Percentiles rank a stretch among this genome's conserved stretches.
Conservation (phyloP, 2,888 invertebrate species). For the Hydroisotoma schaefferi region DNA sequence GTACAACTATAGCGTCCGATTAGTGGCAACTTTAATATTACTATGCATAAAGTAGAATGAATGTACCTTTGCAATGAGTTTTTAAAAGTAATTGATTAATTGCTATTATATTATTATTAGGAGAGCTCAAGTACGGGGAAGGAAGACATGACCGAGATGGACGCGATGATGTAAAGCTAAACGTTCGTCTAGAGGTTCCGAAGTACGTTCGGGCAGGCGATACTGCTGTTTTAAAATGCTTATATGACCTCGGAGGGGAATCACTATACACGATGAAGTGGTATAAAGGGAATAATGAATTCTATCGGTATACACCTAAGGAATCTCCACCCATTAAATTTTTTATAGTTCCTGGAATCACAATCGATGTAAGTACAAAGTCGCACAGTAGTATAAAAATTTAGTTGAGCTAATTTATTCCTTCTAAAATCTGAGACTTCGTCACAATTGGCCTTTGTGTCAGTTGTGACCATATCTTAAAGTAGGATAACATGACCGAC, state of each 20-base stretch:
- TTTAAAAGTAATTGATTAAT: too few species aligned
- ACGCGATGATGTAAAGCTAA: conserved; percentile 21
- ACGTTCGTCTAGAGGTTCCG: conserved; percentile 37
- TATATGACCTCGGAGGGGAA: conserved; percentile 40
- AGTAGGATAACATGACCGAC: too few species aligned
- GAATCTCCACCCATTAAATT: conserved; percentile 46
- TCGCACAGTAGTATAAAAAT: too few species aligned
- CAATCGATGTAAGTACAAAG: conserved; percentile 47
- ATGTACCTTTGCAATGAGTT: not conserved
- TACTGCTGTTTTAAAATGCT: conserved; percentile 36
- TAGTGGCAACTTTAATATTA: not conserved
- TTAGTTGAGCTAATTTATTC: too few species aligned
- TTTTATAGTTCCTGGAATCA: conserved; percentile 40
- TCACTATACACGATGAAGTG: conserved; percentile 47
- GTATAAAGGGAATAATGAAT: conserved; percentile 48
- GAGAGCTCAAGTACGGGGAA: conserved; percentile 30
- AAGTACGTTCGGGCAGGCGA: conserved; percentile 35
- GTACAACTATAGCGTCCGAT: too few species aligned
- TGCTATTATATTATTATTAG: conserved; percentile 22
- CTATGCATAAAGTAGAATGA: not conserved
- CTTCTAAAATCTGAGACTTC: too few species aligned
- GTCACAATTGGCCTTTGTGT: too few species aligned
- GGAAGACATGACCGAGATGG: conserved; percentile 14
- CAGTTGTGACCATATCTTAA: too few species aligned
- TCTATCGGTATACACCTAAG: conserved; percentile 47